phyloP scores from a whole-genome alignment of 2,797 vertebrate genomes.

The Scleropages formosus region DNA sequence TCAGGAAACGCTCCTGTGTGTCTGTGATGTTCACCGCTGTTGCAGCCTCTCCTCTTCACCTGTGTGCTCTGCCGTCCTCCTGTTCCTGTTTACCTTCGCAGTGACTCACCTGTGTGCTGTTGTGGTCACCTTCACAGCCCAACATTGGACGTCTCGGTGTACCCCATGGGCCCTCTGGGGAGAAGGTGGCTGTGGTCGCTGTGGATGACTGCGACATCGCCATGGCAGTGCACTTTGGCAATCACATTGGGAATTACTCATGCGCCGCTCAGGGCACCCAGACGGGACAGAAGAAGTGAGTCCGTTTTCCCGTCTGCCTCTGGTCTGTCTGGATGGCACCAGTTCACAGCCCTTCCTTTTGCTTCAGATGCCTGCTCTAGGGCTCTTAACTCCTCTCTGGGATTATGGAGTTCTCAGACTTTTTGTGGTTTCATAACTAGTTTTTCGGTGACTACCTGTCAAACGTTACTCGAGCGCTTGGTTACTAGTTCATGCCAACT shows the following conservation, averaged over 20 bases:
- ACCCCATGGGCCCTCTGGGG: slow-evolving; percentile 91
- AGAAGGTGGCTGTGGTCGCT: slow-evolving; percentile 93
- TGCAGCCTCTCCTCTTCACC: too few species aligned
- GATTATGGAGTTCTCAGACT: not conserved
- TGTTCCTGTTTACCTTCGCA: too few species aligned
- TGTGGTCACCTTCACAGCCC: slow-evolving; percentile 66
- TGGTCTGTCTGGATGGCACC: not conserved
- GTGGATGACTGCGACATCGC: slow-evolving; percentile 94
- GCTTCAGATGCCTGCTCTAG: slow-evolving; percentile 4
- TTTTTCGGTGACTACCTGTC: too few species aligned
- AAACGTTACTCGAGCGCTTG: not conserved
- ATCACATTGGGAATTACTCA: slow-evolving; percentile 88
- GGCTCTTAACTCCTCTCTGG: not conserved
- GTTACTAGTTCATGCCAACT: not conserved
- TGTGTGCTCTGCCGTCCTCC: not conserved
- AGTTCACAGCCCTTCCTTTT: not conserved
- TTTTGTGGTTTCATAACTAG: too few species aligned
- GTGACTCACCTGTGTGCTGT: not conserved
- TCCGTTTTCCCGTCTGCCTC: not conserved
- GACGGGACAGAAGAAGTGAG: slow-evolving; percentile 93
- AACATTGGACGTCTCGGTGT: slow-evolving; percentile 88
- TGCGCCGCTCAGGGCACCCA: slow-evolving; percentile 95
- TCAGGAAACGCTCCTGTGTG: too few species aligned
- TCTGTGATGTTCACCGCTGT: too few species aligned
- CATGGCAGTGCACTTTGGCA: slow-evolving; percentile 88